A percentile compares a stretch with the other conserved stretches of the same genome.
These are phyloP conservation scores for Drosophila kanapiae DNA, from an alignment of 1,140 invertebrate species.

Conservation along the genomic window DNA sequence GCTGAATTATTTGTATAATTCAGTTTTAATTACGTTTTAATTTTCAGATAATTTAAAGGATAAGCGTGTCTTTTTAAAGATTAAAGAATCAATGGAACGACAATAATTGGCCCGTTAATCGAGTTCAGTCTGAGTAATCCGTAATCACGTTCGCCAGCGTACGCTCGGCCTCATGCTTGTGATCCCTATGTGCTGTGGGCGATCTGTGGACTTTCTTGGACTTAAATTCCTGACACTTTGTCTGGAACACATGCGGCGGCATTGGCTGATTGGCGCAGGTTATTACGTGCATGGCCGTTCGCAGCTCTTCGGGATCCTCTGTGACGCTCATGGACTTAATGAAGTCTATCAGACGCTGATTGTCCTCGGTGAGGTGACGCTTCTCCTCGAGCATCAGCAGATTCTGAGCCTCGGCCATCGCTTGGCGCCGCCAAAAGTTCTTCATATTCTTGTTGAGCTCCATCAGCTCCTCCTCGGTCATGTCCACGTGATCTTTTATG, in stretches of 20 bases:
- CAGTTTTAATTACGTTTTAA: no score
- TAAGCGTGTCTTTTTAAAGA: no score
- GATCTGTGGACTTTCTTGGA: conserved; percentile 38
- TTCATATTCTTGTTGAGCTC: conserved; percentile 49
- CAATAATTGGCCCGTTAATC: not conserved
- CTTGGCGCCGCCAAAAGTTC: conserved; percentile 78
- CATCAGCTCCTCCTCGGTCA: conserved; percentile 63
- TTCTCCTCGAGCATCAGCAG: conserved; percentile 70
- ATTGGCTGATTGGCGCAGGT: conserved; percentile 25
- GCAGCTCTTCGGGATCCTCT: conserved; percentile 66
- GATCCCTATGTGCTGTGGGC: conserved; percentile 15
- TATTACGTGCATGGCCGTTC: conserved; percentile 46
- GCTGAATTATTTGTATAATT: not conserved
- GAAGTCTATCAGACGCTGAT: conserved; percentile 69
- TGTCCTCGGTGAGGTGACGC: conserved; percentile 61
- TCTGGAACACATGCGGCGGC: conserved; percentile 55
- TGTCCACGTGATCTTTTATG: conserved; percentile 65
- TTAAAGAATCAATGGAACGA: not conserved
- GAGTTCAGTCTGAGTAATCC: not conserved
- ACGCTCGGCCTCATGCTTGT: conserved; percentile 25
- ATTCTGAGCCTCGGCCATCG: conserved; percentile 70
- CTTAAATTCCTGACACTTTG: conserved; percentile 37
- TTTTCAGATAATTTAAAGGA: not conserved
- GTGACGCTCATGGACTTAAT: conserved; percentile 78
- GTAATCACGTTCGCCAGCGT: not conserved